These are phyloP conservation scores for Caprella mutica DNA, from an alignment of 2,888 invertebrate species.

Conservation along the genomic window DNA sequence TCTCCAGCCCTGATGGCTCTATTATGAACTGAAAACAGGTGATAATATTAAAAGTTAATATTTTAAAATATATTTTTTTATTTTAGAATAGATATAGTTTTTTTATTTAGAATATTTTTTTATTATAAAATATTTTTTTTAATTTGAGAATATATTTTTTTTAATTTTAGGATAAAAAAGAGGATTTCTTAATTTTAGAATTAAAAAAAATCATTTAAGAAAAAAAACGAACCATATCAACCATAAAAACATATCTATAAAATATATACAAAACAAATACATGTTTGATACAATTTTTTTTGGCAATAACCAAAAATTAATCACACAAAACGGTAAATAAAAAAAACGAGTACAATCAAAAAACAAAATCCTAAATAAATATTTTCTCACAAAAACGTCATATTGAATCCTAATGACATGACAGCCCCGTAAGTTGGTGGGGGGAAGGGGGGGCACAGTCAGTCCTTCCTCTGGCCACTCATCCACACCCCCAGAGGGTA, in stretches of 20 bases:
- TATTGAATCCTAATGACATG: constrained; percentile 87
- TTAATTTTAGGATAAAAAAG: background rate
- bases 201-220: background rate
- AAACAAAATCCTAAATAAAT: too few species aligned
- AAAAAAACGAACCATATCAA: background rate
- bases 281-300: background rate
- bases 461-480: constrained; percentile 79
- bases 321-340: too few species aligned
- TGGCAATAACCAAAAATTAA: background rate
- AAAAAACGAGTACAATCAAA: too few species aligned
- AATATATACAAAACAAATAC: background rate
- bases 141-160: background rate
- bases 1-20: constrained; percentile 80
- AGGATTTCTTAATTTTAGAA: too few species aligned
- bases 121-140: background rate
- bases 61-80: too few species aligned
- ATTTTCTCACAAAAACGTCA: constrained; percentile 78
- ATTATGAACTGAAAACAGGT: constrained; percentile 70
- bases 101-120: background rate
- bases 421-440: constrained; percentile 84
- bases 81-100: too few species aligned
- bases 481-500: constrained; percentile 65
- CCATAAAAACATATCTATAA: background rate
- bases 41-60: too few species aligned
- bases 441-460: constrained; percentile 85